These are phyloP conservation scores for Calypte anna DNA, from an alignment of 2,113 vertebrate species.

Conservation along the genomic window DNA sequence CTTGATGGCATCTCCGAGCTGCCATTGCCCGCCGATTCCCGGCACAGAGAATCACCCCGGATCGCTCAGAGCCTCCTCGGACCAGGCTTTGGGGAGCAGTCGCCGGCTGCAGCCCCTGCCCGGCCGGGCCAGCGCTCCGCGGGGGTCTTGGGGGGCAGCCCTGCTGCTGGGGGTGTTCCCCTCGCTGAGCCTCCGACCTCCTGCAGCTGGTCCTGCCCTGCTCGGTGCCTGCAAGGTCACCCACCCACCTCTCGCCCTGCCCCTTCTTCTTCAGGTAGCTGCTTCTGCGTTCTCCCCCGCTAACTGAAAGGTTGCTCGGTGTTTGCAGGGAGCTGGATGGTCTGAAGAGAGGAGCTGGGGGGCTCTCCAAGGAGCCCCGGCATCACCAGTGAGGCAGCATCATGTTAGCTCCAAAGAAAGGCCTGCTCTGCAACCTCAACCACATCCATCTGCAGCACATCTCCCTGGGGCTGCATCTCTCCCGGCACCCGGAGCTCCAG, in stretches of 20 bases:
- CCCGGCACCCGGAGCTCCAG: conserved; percentile 72
- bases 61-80: not conserved
- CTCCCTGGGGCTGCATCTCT: conserved; percentile 79
- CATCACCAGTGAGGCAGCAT: not conserved
- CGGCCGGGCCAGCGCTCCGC: accelerated
- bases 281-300: accelerated
- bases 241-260: accelerated
- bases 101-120: not conserved
- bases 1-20: not conserved
- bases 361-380: not conserved
- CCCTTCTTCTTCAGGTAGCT: not conserved
- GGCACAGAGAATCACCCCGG: not conserved
- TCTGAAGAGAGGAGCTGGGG: not conserved
- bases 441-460: conserved; percentile 83
- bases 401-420: conserved; percentile 80
- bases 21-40: not conserved
- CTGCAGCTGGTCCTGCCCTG: not conserved
- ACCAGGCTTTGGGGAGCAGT: not conserved
- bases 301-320: not conserved
- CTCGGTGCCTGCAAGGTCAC: not conserved
- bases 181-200: accelerated
- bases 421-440: conserved; percentile 82
- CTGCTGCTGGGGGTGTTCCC: accelerated
- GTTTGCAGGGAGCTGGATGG: conserved; percentile 15
- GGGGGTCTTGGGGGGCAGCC: not conserved